phyloP scores from a whole-genome alignment of 2,113 vertebrate species.

The Marmota monax region DNA sequence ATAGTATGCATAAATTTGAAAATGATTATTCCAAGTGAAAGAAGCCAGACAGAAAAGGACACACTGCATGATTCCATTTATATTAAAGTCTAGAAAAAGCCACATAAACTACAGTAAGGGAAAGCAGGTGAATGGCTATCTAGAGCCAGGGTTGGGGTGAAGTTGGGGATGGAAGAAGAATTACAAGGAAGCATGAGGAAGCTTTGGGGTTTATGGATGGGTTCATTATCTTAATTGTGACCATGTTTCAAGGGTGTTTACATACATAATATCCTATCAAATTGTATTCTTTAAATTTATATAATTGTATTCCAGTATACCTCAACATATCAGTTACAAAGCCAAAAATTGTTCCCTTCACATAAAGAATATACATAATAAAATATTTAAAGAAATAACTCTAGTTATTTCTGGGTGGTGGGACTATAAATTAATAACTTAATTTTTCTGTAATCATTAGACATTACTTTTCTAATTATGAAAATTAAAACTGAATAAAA shows the following conservation, averaged over 20 bases:
- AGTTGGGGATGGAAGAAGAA: background rate
- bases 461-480: background rate
- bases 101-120: background rate
- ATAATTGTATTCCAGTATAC: background rate
- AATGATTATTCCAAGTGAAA: background rate
- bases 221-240: background rate
- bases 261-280: background rate
- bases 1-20: background rate
- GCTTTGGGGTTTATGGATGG: background rate
- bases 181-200: background rate
- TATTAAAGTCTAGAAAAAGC: background rate
- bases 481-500: slow-evolving; percentile 46
- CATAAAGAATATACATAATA: background rate
- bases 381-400: slow-evolving; percentile 17
- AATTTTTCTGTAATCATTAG: background rate
- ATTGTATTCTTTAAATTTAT: background rate
- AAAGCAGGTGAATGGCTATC: background rate
- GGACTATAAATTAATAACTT: background rate
- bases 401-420: background rate
- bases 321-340: background rate
- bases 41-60: background rate
- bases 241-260: background rate
- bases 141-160: background rate
- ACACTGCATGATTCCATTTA: background rate
- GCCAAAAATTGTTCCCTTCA: background rate